These are phyloP conservation scores for Macaria notata DNA, from an alignment of 2,888 invertebrate species.

Conservation along the genomic window DNA sequence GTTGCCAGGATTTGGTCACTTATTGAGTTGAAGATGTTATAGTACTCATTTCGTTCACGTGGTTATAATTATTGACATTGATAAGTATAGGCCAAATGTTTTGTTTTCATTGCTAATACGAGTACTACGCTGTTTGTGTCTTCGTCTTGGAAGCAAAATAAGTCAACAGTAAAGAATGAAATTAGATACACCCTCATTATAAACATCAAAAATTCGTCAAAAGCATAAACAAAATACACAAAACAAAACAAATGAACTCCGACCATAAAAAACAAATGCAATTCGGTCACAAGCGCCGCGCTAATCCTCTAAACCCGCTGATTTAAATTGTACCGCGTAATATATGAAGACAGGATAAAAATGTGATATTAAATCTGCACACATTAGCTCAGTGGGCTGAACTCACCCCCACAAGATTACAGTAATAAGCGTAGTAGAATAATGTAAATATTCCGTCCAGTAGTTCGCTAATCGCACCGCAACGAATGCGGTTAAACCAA, in stretches of 20 bases:
- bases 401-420: conserved; percentile 70
- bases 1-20: not conserved
- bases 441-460: conserved; percentile 67
- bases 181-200: too few species aligned
- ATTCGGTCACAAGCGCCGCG: conserved; percentile 28
- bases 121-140: too few species aligned
- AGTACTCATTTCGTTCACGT: too few species aligned
- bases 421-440: conserved; percentile 74
- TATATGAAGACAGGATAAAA: conserved; percentile 49
- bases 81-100: too few species aligned
- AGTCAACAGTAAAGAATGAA: too few species aligned
- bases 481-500: conserved; percentile 54
- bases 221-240: conserved; percentile 25
- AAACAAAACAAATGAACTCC: conserved; percentile 23
- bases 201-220: not conserved
- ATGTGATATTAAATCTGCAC: conserved; percentile 56
- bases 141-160: too few species aligned
- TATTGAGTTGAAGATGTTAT: too few species aligned
- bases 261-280: conserved; percentile 16
- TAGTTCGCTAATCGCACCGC: conserved; percentile 69
- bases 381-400: conserved; percentile 54
- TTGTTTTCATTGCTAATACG: too few species aligned
- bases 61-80: too few species aligned
- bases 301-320: conserved; percentile 35
- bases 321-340: conserved; percentile 38